A percentile compares a stretch with the other conserved stretches of the same genome.
Evolutionary conservation across 2,888 invertebrate genomes (phyloP).

Genomic region (Euspilapteryx auroguttella): DNA sequence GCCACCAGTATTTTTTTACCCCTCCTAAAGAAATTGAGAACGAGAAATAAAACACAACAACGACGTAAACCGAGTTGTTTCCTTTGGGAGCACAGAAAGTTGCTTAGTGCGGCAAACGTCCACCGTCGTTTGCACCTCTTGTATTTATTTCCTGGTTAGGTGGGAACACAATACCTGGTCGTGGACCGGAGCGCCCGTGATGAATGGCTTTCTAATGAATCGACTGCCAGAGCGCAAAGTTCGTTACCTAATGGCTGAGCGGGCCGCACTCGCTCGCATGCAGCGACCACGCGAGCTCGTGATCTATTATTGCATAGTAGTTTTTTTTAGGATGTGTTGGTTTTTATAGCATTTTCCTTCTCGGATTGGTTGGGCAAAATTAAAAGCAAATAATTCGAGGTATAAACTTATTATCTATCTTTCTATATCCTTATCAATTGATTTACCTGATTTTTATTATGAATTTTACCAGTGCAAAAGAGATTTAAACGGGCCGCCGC

Average conservation of each 20-base stretch:
- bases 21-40: too few relatives aligned
- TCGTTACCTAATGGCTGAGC: slow-evolving; percentile 38
- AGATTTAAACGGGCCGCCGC: too few relatives aligned
- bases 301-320: neutral
- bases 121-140: slow-evolving; percentile 3
- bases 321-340: neutral
- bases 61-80: too few relatives aligned
- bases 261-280: slow-evolving; percentile 9
- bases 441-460: too few relatives aligned
- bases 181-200: slow-evolving; percentile 13
- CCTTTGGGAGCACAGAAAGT: slow-evolving; percentile 5
- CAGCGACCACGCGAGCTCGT: slow-evolving; percentile 7
- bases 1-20: neutral
- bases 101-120: slow-evolving; percentile 4
- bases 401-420: too few relatives aligned
- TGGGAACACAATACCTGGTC: slow-evolving; percentile 9
- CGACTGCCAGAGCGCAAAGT: slow-evolving; percentile 25
- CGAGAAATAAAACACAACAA: too few relatives aligned
- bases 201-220: slow-evolving; percentile 48
- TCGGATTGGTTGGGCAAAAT: too few relatives aligned
- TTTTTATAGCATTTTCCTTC: too few relatives aligned
- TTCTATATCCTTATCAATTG: too few relatives aligned
- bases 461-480: too few relatives aligned
- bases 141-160: slow-evolving; percentile 7
- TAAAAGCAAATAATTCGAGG: too few relatives aligned